phyloP scores from a whole-genome alignment of 2,797 vertebrate genomes.

The Vireo griseus region DNA sequence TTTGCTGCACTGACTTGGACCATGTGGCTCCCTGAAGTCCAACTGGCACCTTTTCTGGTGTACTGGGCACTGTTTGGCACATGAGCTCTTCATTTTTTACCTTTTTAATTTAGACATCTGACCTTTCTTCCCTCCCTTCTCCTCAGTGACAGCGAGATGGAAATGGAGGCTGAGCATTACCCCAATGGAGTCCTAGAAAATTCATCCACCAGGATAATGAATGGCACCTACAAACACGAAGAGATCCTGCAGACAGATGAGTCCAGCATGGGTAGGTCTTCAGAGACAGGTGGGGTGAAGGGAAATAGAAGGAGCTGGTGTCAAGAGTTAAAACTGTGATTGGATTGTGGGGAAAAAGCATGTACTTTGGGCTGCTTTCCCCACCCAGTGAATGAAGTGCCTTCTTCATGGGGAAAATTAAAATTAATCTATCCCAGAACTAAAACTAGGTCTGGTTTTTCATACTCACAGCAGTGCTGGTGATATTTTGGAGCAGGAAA shows the following conservation, averaged over 20 bases:
- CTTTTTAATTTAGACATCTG: not conserved
- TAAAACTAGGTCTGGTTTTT: not conserved
- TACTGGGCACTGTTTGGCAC: not conserved
- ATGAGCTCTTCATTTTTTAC: not conserved
- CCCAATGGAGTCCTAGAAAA: slow-evolving; percentile 90
- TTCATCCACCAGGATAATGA: slow-evolving; percentile 89
- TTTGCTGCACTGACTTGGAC: not conserved
- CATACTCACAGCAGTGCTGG: not conserved
- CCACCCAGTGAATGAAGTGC: not conserved
- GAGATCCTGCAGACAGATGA: slow-evolving; percentile 93
- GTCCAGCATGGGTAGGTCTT: slow-evolving; percentile 86
- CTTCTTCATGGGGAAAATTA: not conserved
- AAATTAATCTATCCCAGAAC: not conserved
- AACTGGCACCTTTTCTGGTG: not conserved
- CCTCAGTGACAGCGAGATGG: slow-evolving; percentile 94
- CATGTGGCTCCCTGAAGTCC: not conserved
- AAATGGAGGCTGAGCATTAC: slow-evolving; percentile 94
- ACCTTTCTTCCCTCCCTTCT: not conserved
- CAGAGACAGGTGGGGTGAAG: not conserved
- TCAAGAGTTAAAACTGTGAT: not conserved
- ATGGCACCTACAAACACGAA: slow-evolving; percentile 95
- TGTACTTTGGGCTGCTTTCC: not conserved
- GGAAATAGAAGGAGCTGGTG: not conserved
- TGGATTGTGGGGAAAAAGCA: not conserved
- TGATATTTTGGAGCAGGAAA: not conserved